Evolutionary conservation across 2,888 invertebrate species (phyloP).

Genomic region (Epirrhoe alternata): DNA sequence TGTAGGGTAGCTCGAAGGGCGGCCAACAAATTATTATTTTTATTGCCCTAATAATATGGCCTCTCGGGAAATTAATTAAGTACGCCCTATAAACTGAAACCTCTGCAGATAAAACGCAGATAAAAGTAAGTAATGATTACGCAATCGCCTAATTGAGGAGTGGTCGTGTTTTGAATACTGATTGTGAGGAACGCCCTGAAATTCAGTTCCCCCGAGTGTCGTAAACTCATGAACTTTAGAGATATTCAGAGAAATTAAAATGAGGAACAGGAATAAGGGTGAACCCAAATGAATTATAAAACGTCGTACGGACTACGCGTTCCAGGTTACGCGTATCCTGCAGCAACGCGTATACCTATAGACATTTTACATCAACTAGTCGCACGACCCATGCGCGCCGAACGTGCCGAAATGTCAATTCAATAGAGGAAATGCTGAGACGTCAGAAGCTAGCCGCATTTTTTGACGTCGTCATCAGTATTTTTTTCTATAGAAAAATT

Average conservation of each 20-base stretch:
- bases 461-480: too few relatives aligned
- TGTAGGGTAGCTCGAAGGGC: conserved; percentile 52
- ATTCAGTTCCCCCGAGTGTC: neutral
- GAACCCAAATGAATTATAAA: neutral
- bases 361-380: too few relatives aligned
- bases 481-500: too few relatives aligned
- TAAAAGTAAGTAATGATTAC: conserved; percentile 24
- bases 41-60: conserved; percentile 64
- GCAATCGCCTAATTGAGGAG: conserved; percentile 13
- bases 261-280: neutral
- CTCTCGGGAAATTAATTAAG: conserved; percentile 63
- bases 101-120: conserved; percentile 28
- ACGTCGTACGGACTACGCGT: neutral
- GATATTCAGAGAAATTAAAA: neutral
- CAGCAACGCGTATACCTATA: too few relatives aligned
- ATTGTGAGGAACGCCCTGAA: neutral
- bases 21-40: conserved; percentile 69
- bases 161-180: conserved; percentile 21
- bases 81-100: conserved; percentile 40
- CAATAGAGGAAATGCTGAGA: too few relatives aligned
- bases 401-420: too few relatives aligned
- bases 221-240: neutral
- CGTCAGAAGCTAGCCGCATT: too few relatives aligned
- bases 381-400: too few relatives aligned
- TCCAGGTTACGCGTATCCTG: too few relatives aligned